Base-by-base conservation (phyloP, 1,140 invertebrate species). In the Drosophila triauraria region DNA sequence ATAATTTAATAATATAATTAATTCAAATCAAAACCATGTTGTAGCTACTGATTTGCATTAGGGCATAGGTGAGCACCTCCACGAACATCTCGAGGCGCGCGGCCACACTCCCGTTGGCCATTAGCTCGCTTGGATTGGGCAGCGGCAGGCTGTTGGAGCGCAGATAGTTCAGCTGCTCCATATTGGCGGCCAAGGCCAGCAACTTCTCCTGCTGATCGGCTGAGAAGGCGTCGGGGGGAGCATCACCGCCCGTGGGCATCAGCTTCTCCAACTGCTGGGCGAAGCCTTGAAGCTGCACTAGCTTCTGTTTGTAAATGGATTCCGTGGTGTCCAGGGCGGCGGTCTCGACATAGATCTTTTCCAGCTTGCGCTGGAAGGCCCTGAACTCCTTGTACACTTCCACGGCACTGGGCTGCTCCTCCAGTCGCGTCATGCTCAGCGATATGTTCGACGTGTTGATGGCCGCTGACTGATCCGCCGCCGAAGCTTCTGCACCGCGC, bases 191-290 rank as follows among this genome's bases (percentile, higher is more conserved):
- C 3, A 92, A 67, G 6, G 50, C 20, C 3, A 56, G 7, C 0
- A 92, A 42, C 30, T 46, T 81, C 8, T 12, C 20, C 27, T 78
- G 42, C 43, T 92, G 84, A 15, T 54, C 62, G 0, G 53, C 3
- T 23, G 77, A 80, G 13, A 87, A 79, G 5, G 87, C 86, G 27
- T 80, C 79, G 4, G 71, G 53, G 1, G 68, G 44, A 2, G 42
- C 44, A 1, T 64, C 70, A 2, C 44, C 51, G 6, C 64, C 60
- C 1, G 53, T 25, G 0, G 82, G 87, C 68, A 91, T 50, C 0
- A 92, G 54, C 44, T 91, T 86, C 4, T 90, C 78, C 50, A 92
- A 35, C 30, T 92, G 87, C 43, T 86, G 80, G 1, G 78, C 72
- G 46, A 92, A 92, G 1, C 54, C 67, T n/a, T 64, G 75, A 4